These are phyloP conservation scores for Saxicola maurus DNA, from an alignment of 2,797 vertebrate species.

Conservation along the genomic window DNA sequence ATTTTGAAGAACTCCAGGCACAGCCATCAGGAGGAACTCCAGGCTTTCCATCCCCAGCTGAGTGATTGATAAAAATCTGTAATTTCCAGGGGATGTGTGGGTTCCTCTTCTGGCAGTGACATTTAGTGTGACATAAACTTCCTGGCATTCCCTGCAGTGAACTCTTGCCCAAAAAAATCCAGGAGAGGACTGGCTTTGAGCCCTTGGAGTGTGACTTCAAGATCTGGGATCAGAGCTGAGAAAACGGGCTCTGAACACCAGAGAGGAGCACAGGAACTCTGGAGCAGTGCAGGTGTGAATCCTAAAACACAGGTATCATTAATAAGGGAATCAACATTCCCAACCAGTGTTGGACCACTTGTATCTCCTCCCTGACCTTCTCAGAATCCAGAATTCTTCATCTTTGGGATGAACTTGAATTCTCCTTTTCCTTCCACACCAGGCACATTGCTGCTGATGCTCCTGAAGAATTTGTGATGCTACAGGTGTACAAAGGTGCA, in stretches of 20 bases:
- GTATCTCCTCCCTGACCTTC: neutral
- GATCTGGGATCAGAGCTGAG: neutral
- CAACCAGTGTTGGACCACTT: neutral
- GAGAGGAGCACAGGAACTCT: neutral
- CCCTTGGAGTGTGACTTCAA: neutral
- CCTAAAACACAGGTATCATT: neutral
- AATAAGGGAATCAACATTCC: neutral
- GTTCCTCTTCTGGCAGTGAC: neutral
- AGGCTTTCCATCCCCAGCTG: neutral
- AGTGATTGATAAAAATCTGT: neutral
- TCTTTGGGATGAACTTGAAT: neutral
- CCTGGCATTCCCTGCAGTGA: neutral
- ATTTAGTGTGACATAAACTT: neutral
- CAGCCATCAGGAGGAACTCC: neutral
- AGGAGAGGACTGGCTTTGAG: neutral
- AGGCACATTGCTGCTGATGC: neutral
- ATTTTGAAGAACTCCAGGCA: neutral
- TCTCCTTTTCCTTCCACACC: neutral
- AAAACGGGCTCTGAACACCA: neutral
- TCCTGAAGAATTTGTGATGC: too few relatives aligned
- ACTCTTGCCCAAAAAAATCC: neutral
- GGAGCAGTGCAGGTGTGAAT: neutral
- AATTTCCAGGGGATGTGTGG: neutral
- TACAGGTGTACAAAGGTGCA: rapidly evolving
- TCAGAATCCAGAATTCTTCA: too few relatives aligned